phyloP scores from a whole-genome alignment of 1,140 invertebrate genomes.

The Odontomachus brunneus region DNA sequence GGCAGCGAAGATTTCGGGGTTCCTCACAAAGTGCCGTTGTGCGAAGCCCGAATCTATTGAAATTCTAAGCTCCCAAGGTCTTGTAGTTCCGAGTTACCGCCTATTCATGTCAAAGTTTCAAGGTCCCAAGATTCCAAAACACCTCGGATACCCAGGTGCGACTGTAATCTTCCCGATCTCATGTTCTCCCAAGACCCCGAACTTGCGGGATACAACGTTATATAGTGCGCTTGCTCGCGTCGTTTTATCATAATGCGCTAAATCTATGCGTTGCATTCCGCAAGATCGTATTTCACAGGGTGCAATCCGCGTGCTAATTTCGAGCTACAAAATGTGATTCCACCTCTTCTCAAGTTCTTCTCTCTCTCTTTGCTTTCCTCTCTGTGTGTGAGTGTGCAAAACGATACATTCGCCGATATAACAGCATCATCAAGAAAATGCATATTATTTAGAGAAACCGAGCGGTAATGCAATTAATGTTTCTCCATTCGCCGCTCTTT shows the following conservation, averaged over 20 bases:
- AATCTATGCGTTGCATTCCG: neutral
- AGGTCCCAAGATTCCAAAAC: slow-evolving; percentile 27
- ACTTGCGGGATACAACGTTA: neutral
- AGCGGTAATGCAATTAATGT: slow-evolving; percentile 31
- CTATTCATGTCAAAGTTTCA: slow-evolving; percentile 22
- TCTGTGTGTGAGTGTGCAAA: neutral
- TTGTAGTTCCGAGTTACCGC: neutral
- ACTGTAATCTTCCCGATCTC: neutral
- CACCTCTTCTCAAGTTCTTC: neutral
- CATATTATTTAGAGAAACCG: neutral
- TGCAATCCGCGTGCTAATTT: neutral
- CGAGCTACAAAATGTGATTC: neutral
- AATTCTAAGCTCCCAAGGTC: slow-evolving; percentile 11
- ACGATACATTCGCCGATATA: neutral
- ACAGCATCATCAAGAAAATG: slow-evolving; percentile 2
- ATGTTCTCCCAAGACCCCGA: neutral
- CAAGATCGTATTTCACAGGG: neutral
- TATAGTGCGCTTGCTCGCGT: neutral
- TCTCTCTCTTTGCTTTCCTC: neutral
- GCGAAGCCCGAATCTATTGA: slow-evolving; percentile 20
- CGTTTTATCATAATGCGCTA: neutral
- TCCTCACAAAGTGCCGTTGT: slow-evolving; percentile 6
- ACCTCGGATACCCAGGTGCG: neutral
- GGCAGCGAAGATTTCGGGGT: neutral
- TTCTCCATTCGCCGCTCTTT: slow-evolving; percentile 16